phyloP scores from a whole-genome alignment of 2,113 vertebrate genomes.

The Gallinago paraguaiae region DNA sequence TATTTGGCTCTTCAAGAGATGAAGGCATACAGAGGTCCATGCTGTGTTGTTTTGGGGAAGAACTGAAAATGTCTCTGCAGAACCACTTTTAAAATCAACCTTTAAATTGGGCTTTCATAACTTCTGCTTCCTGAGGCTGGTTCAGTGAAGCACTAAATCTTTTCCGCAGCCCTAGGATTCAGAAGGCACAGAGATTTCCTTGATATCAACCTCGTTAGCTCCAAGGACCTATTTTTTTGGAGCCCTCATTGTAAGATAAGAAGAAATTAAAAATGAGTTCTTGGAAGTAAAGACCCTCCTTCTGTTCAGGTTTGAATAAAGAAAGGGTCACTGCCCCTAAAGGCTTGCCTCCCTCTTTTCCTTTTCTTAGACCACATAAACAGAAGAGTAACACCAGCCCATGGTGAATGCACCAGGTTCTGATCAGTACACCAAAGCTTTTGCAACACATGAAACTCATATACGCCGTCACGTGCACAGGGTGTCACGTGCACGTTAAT shows the following conservation, averaged over 20 bases:
- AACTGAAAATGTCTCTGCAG: neutral
- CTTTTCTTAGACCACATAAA: slow-evolving; percentile 50
- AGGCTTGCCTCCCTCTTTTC: slow-evolving; percentile 27
- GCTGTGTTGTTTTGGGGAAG: neutral
- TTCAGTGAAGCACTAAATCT: slow-evolving; percentile 30
- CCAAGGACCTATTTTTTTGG: neutral
- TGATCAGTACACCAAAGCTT: slow-evolving; percentile 36
- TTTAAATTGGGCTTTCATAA: slow-evolving; percentile 4
- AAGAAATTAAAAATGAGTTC: slow-evolving; percentile 49
- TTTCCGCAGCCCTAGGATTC: slow-evolving; percentile 16
- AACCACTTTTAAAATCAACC: neutral
- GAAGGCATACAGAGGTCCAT: neutral
- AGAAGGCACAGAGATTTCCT: slow-evolving; percentile 27
- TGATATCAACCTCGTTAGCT: slow-evolving; percentile 60
- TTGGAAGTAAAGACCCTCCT: slow-evolving; percentile 47
- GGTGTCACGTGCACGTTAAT: neutral
- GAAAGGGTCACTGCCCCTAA: slow-evolving; percentile 45
- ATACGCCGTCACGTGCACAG: neutral
- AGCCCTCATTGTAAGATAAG: slow-evolving; percentile 23
- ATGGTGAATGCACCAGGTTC: slow-evolving; percentile 27
- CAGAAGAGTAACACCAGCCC: slow-evolving; percentile 22
- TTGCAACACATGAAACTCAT: slow-evolving; percentile 3
- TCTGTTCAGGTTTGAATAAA: slow-evolving; percentile 59
- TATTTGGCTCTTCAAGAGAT: slow-evolving; percentile 23
- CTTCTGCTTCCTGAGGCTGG: neutral